These are phyloP conservation scores for Pachyuromys duprasi DNA, from an alignment of 2,797 vertebrate genomes.

Conservation along the genomic window DNA sequence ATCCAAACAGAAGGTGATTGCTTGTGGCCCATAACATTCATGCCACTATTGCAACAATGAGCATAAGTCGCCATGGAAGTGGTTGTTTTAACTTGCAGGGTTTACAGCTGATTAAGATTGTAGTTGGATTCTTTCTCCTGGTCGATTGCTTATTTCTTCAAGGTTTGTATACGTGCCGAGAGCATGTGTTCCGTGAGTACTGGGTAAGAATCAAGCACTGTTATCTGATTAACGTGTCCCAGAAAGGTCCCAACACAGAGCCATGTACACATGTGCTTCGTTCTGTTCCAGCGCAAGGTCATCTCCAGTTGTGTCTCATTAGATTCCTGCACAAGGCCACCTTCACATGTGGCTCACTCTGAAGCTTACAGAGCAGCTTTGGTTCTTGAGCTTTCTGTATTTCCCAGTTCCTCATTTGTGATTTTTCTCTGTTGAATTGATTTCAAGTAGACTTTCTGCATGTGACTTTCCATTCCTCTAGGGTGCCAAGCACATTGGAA, in stretches of 20 bases:
- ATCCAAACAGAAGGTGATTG: not conserved
- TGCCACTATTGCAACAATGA: not conserved
- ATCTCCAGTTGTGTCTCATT: not conserved
- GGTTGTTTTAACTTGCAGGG: not conserved
- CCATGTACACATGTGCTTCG: not conserved
- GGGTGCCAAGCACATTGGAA: not conserved
- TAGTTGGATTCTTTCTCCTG: not conserved
- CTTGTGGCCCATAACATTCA: not conserved
- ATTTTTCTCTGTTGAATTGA: not conserved
- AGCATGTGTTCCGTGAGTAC: not conserved
- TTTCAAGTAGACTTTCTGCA: not conserved
- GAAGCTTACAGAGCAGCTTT: not conserved
- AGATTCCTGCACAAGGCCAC: not conserved
- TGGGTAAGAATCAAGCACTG: not conserved
- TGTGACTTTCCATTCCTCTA: slow-evolving; percentile 4
- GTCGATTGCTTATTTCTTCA: not conserved
- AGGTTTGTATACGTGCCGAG: not conserved
- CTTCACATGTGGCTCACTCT: not conserved
- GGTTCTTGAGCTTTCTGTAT: not conserved
- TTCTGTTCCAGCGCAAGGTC: not conserved
- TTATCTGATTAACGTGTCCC: not conserved
- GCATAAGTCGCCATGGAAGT: not conserved
- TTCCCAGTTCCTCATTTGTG: not conserved
- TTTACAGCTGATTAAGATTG: not conserved
- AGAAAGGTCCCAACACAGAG: not conserved